Evolutionary conservation across 2,113 vertebrate genomes (phyloP).

Genomic region (Oncorhynchus masou): DNA sequence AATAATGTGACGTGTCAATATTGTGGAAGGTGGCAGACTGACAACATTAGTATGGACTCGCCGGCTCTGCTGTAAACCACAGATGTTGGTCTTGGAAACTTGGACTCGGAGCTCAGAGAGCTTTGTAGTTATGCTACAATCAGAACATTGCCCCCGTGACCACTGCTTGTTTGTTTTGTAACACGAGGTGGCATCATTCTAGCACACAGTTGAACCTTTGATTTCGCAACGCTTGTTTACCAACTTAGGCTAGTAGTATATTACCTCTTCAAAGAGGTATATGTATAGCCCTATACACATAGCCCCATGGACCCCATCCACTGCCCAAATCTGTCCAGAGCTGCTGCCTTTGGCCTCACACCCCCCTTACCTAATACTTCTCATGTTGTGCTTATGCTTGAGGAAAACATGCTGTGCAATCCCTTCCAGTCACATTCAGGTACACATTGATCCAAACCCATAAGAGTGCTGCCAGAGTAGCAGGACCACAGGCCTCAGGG

Average conservation of each 20-base stretch:
- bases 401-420: neutral
- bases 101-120: neutral
- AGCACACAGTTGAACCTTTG: slow-evolving; percentile 8
- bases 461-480: too few species aligned
- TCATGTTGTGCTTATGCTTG: neutral
- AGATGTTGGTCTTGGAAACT: neutral
- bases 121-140: neutral
- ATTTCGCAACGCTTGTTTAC: slow-evolving; percentile 56
- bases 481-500: too few species aligned
- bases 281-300: neutral
- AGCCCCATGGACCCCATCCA: neutral
- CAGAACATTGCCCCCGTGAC: neutral
- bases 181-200: slow-evolving; percentile 18
- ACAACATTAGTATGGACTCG: neutral
- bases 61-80: neutral
- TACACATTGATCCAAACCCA: too few species aligned
- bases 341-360: neutral
- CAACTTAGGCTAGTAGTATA: neutral
- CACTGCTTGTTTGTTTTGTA: slow-evolving; percentile 36
- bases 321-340: neutral
- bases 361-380: neutral
- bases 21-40: neutral
- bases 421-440: too few species aligned
- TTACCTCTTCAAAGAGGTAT: slow-evolving; percentile 16
- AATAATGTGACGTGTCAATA: neutral